These are phyloP conservation scores for Hylyphantes graminicola DNA, from an alignment of 1,140 invertebrate genomes.

Conservation along the genomic window DNA sequence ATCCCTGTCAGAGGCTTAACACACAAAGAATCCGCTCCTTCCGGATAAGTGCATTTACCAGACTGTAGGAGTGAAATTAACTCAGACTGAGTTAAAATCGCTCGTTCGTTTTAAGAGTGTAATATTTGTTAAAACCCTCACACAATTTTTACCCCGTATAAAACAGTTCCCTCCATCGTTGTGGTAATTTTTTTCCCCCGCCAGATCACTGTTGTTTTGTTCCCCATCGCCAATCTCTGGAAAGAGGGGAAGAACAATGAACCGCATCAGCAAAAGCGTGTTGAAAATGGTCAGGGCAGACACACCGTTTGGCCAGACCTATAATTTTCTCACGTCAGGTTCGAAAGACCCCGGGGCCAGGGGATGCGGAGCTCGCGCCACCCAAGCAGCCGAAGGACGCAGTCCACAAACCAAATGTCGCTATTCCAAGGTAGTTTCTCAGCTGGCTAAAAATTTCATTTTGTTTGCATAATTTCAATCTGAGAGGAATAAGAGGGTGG, in stretches of 20 bases:
- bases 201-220: background rate
- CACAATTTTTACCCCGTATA: too few relatives aligned
- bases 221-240: background rate
- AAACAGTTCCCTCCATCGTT: background rate
- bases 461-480: too few relatives aligned
- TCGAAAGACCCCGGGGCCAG: slow-evolving; percentile 21
- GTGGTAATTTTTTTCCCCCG: background rate
- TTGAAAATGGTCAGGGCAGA: slow-evolving; percentile 36
- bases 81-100: too few relatives aligned
- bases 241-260: background rate
- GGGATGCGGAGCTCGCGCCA: slow-evolving; percentile 13
- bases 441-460: too few relatives aligned
- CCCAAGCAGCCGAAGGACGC: slow-evolving; percentile 1
- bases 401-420: background rate
- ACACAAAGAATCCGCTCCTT: too few relatives aligned
- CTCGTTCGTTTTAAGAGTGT: too few relatives aligned
- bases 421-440: too few relatives aligned
- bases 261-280: slow-evolving; percentile 14
- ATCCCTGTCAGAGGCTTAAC: too few relatives aligned
- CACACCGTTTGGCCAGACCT: slow-evolving; percentile 41
- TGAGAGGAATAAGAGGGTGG: too few relatives aligned
- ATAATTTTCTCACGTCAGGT: slow-evolving; percentile 53
- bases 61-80: too few relatives aligned
- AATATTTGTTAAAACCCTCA: too few relatives aligned
- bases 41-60: too few relatives aligned